Conservation (phyloP, 2,797 vertebrate genomes). For the Vespertilio murinus region DNA sequence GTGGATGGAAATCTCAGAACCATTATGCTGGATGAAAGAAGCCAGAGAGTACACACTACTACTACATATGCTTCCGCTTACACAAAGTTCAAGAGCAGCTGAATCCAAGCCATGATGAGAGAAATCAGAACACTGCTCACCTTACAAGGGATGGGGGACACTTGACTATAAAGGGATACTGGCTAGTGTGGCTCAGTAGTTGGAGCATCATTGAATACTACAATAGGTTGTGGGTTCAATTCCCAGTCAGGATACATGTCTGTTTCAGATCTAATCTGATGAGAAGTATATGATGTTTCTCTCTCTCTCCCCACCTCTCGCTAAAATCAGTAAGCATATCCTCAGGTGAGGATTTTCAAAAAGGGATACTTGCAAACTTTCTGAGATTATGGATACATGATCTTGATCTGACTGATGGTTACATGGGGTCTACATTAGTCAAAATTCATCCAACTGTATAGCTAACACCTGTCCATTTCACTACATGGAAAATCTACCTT, state of each 20-base stretch:
- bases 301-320: not conserved
- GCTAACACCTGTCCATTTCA: slow-evolving; percentile 4
- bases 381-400: not conserved
- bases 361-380: not conserved
- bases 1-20: not conserved
- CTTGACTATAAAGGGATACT: not conserved
- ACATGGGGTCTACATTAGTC: not conserved
- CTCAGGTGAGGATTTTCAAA: not conserved
- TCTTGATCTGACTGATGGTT: not conserved
- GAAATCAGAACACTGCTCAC: not conserved
- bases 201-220: not conserved
- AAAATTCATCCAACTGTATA: not conserved
- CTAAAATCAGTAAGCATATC: not conserved
- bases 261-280: not conserved
- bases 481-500: not conserved
- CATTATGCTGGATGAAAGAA: not conserved
- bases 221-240: not conserved
- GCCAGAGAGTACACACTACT: not conserved
- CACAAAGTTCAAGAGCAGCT: not conserved
- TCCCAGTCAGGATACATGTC: not conserved
- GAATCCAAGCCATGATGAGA: not conserved
- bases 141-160: fast-evolving
- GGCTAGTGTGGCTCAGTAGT: not conserved
- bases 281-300: not conserved
- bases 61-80: not conserved